Evolutionary conservation across 2,797 vertebrate genomes (phyloP).

Genomic region (Sciaenops ocellatus): DNA sequence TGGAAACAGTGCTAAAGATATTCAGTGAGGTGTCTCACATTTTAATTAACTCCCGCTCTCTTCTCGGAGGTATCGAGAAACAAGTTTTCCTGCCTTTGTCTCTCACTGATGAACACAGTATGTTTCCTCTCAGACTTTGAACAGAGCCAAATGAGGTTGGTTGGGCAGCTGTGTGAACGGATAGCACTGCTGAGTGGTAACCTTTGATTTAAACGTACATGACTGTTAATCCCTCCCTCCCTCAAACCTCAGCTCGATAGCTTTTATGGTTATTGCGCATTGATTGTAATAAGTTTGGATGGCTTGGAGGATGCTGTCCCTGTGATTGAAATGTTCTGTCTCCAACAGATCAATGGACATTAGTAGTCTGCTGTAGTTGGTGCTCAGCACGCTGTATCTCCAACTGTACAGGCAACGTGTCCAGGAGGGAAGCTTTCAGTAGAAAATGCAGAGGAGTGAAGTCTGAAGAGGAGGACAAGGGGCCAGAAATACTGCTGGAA

Average conservation of each 20-base stretch:
- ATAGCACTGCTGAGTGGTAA: conserved; percentile 35
- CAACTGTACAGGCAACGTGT: conserved; percentile 16
- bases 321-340: conserved; percentile 72
- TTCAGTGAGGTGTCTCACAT: conserved; percentile 73
- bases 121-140: conserved; percentile 42
- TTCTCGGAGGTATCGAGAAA: conserved; percentile 50
- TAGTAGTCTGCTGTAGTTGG: conserved; percentile 57
- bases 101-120: conserved; percentile 41
- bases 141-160: background rate
- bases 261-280: conserved; percentile 78
- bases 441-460: conserved; percentile 10
- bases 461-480: background rate
- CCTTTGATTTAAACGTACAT: conserved; percentile 62
- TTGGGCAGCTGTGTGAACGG: background rate
- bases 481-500: background rate
- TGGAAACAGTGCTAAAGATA: conserved; percentile 70
- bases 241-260: conserved; percentile 46
- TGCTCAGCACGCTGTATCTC: conserved; percentile 30
- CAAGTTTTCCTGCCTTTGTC: conserved; percentile 54
- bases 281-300: conserved; percentile 69
- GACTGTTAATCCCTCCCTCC: conserved; percentile 46
- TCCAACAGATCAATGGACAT: conserved; percentile 71
- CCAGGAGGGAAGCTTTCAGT: conserved; percentile 15
- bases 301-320: conserved; percentile 53
- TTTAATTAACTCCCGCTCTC: conserved; percentile 75